Base-by-base conservation (phyloP, 2,888 invertebrate genomes). In the Crioceris asparagi region DNA sequence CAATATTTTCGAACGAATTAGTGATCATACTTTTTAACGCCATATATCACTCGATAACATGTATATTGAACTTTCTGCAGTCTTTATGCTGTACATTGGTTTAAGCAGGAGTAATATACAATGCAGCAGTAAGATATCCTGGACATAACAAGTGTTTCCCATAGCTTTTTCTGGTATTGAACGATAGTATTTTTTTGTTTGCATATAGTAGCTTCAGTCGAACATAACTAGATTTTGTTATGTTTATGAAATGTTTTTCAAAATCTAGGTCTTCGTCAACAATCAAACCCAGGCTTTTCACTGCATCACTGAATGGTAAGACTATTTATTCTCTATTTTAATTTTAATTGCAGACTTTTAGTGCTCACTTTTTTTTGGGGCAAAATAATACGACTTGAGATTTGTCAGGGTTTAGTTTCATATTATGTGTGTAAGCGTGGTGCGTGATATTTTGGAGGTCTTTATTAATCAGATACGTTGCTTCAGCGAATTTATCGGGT, bases 41-140 rank as follows among this genome's bases (percentile, higher is more conserved):
- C 6, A 6, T 10, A 21, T 21, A 21, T 10, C 33, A 33, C 23
- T 17, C 23, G 25, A 17, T 31, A 36, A 23, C n/a, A n/a, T n/a
- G n/a, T n/a, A n/a, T n/a, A n/a, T n/a, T n/a, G n/a, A n/a, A n/a
- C n/a, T n/a, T n/a, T n/a, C n/a, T n/a, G n/a, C n/a, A n/a, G n/a
- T n/a, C n/a, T n/a, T n/a, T n/a, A n/a, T n/a, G n/a, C n/a, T n/a
- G n/a, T n/a, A n/a, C n/a, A n/a, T n/a, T n/a, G n/a, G n/a, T n/a
- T n/a, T n/a, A 21, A 25, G 6, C 25, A 25, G n/a, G 25, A 12
- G 12, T 4, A 25, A 6, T 25, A 25, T 4, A 25, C 25, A 6
- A 25, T 6, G 6, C n/a, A 4, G 3, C 4, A n/a, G 25, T 25
- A 25, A n/a, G 6, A 4, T 25, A 25, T 3, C 6, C 6, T 25